These are phyloP conservation scores for Urosaurus nigricauda DNA, from an alignment of 2,797 vertebrate species.

Conservation along the genomic window DNA sequence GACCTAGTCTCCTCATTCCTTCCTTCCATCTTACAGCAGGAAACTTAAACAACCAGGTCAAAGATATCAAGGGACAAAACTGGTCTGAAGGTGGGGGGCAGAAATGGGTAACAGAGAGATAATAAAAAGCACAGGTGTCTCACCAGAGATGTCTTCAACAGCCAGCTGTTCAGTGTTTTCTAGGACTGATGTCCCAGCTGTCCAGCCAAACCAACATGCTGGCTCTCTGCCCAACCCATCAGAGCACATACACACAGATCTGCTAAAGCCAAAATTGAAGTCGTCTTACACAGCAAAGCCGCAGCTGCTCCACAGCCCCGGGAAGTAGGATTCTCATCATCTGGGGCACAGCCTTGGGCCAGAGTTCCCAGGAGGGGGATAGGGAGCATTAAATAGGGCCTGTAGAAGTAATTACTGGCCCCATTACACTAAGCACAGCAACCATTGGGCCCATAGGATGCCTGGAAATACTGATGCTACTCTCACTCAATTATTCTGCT, in stretches of 20 bases:
- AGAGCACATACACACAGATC: not conserved
- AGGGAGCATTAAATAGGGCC: not conserved
- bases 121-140: not conserved
- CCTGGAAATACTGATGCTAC: not conserved
- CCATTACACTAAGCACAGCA: not conserved
- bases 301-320: conserved; percentile 15
- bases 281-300: not conserved
- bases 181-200: not conserved
- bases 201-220: not conserved
- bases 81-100: not conserved
- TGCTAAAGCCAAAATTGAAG: conserved; percentile 11
- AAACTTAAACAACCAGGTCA: not conserved
- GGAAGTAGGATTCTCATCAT: conserved; percentile 5
- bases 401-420: not conserved
- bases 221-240: conserved; percentile 10
- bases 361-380: not conserved
- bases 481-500: not conserved
- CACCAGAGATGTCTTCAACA: not conserved
- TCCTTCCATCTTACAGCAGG: not conserved
- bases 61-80: not conserved
- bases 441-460: not conserved
- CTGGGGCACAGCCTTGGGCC: not conserved
- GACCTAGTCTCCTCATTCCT: not conserved
- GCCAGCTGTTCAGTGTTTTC: not conserved
- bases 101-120: not conserved